Conservation (phyloP, 2,113 vertebrate species). For the Rafetus swinhoei region DNA sequence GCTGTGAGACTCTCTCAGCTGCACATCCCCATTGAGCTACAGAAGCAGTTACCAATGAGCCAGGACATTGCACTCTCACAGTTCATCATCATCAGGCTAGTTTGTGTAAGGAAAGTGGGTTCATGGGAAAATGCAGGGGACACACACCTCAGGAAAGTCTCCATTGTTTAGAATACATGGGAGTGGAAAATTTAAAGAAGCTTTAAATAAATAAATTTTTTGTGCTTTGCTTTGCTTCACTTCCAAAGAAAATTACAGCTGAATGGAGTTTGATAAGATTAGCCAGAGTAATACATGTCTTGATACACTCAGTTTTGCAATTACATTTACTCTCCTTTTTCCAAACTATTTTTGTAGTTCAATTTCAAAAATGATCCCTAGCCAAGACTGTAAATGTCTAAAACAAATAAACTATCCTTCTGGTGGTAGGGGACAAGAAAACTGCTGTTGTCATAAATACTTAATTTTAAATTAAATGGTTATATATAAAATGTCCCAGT, state of each 20-base stretch:
- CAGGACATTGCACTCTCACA: background rate
- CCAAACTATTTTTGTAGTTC: background rate
- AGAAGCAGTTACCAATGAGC: background rate
- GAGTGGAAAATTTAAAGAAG: conserved; percentile 17
- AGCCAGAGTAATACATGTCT: background rate
- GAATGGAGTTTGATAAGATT: background rate
- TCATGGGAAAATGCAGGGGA: conserved; percentile 3
- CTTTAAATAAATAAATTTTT: background rate
- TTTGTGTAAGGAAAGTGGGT: background rate
- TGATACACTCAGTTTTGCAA: background rate
- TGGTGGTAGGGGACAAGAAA: background rate
- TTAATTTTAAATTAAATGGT: background rate
- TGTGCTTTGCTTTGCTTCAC: background rate
- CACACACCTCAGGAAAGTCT: background rate
- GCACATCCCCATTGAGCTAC: background rate
- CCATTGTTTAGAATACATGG: conserved; percentile 40
- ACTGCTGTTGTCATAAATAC: background rate
- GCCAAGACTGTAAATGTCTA: background rate
- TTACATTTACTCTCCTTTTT: conserved; percentile 3
- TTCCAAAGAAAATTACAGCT: background rate
- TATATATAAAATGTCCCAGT: background rate
- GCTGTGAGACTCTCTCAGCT: background rate
- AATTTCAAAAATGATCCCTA: background rate
- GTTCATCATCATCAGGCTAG: background rate
- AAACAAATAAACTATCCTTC: background rate